Evolutionary conservation across 1,140 invertebrate species (phyloP).

Genomic region (Macrocentrus cingulum): DNA sequence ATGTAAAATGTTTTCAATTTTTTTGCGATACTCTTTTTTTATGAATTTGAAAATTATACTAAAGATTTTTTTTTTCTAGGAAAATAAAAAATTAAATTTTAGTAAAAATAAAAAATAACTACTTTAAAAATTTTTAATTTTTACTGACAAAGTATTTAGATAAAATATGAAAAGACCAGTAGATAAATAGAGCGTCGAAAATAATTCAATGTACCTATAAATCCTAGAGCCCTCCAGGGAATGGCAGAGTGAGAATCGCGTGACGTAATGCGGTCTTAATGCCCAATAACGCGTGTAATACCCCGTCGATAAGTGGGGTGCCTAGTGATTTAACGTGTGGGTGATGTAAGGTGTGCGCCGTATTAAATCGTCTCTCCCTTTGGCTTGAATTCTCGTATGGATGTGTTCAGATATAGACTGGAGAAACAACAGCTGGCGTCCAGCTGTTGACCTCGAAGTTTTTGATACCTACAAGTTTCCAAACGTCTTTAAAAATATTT

Average conservation of each 20-base stretch:
- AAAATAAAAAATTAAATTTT: too few species aligned
- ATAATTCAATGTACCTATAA: too few species aligned
- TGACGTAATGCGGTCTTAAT: slow-evolving; percentile 19
- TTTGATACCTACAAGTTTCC: neutral
- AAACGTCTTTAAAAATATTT: neutral
- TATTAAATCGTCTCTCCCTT: neutral
- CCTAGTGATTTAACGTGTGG: slow-evolving; percentile 27
- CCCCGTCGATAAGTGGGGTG: slow-evolving; percentile 21
- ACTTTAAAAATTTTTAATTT: too few species aligned
- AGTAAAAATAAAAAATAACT: too few species aligned
- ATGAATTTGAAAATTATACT: too few species aligned
- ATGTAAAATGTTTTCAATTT: too few species aligned
- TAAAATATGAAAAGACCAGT: too few species aligned
- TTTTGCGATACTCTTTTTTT: too few species aligned
- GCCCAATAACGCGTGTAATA: slow-evolving; percentile 28
- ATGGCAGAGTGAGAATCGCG: neutral
- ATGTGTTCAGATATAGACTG: slow-evolving; percentile 1
- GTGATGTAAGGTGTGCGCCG: slow-evolving; percentile 28
- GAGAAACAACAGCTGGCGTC: slow-evolving; percentile 32
- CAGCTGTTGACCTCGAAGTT: slow-evolving; percentile 33
- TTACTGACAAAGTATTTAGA: too few species aligned
- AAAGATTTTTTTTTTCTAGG: too few species aligned
- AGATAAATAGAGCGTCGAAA: too few species aligned
- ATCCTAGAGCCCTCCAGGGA: too few species aligned
- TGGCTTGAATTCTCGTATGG: neutral